Percentiles rank a stretch among this genome's conserved stretches.
Evolutionary conservation across 2,888 invertebrate species (phyloP).

Genomic region (Dasysyrphus tricinctus): DNA sequence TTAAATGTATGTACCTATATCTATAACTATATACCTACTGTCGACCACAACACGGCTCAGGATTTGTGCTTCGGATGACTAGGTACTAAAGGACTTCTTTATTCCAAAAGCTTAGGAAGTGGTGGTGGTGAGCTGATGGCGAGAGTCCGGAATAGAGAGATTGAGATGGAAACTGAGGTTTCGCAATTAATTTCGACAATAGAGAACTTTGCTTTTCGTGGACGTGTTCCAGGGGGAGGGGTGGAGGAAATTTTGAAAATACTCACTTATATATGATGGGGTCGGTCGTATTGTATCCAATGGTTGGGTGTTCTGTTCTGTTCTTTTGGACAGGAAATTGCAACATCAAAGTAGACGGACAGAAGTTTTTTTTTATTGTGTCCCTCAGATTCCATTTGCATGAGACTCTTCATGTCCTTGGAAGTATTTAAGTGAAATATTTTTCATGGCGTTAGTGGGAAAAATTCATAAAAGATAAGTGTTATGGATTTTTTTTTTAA

Average conservation of each 20-base stretch:
- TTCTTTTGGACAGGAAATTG: slow-evolving; percentile 74
- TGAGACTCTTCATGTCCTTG: slow-evolving; percentile 20
- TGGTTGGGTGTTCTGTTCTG: slow-evolving; percentile 9
- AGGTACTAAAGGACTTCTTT: slow-evolving; percentile 63
- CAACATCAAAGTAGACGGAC: slow-evolving; percentile 71
- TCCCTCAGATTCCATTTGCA: slow-evolving; percentile 51
- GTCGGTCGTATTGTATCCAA: neutral
- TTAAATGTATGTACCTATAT: slow-evolving; percentile 42
- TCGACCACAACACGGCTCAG: slow-evolving; percentile 22
- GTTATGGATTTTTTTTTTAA: slow-evolving; percentile 61
- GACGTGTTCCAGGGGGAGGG: slow-evolving; percentile 32
- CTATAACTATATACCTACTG: no score
- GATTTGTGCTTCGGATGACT: slow-evolving; percentile 47
- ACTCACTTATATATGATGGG: neutral
- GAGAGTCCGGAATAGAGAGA: slow-evolving; percentile 47
- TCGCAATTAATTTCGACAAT: slow-evolving; percentile 77
- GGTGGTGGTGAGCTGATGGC: slow-evolving; percentile 10
- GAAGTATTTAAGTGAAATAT: slow-evolving; percentile 51
- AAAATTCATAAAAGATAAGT: slow-evolving; percentile 76
- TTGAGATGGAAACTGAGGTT: slow-evolving; percentile 76
- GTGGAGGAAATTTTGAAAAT: slow-evolving; percentile 9
- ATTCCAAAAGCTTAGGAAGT: slow-evolving; percentile 5
- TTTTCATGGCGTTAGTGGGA: slow-evolving; percentile 74
- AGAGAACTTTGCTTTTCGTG: slow-evolving; percentile 64
- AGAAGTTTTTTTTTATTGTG: slow-evolving; percentile 23